Evolutionary conservation across 2,113 vertebrate genomes (phyloP).

Genomic region (Butorides virescens): DNA sequence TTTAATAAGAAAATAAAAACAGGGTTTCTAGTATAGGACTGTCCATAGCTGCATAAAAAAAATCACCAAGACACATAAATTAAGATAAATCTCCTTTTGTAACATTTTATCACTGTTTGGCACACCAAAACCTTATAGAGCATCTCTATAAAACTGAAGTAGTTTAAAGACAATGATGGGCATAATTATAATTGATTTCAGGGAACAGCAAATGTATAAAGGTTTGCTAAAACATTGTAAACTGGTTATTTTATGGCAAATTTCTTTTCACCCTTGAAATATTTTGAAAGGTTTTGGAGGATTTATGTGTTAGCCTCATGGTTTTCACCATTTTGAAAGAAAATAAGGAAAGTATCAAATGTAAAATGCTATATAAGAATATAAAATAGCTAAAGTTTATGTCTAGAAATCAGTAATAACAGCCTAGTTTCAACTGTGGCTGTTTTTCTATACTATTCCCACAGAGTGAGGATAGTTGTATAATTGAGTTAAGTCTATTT

Average conservation of each 20-base stretch:
- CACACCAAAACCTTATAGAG: not conserved
- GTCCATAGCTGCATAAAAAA: not conserved
- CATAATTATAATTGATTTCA: not conserved
- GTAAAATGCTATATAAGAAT: not conserved
- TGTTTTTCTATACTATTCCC: not conserved
- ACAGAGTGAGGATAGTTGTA: not conserved
- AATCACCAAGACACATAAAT: not conserved
- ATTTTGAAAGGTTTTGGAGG: not conserved
- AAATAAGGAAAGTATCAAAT: not conserved
- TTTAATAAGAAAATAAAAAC: not conserved
- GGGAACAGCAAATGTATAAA: not conserved
- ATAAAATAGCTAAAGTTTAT: not conserved
- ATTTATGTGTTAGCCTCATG: not conserved
- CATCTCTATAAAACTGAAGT: not conserved
- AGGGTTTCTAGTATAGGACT: not conserved
- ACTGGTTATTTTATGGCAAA: not conserved
- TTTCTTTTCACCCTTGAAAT: not conserved
- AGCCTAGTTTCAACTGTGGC: not conserved
- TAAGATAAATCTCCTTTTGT: not conserved
- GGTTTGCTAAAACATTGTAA: not conserved
- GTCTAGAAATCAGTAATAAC: not conserved
- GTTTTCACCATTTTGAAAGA: not conserved
- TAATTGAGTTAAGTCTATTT: not conserved
- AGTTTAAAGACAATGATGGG: not conserved
- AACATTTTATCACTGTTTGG: not conserved